These are phyloP conservation scores for Cheilosia impressa DNA, from an alignment of 2,888 invertebrate species.

Conservation along the genomic window DNA sequence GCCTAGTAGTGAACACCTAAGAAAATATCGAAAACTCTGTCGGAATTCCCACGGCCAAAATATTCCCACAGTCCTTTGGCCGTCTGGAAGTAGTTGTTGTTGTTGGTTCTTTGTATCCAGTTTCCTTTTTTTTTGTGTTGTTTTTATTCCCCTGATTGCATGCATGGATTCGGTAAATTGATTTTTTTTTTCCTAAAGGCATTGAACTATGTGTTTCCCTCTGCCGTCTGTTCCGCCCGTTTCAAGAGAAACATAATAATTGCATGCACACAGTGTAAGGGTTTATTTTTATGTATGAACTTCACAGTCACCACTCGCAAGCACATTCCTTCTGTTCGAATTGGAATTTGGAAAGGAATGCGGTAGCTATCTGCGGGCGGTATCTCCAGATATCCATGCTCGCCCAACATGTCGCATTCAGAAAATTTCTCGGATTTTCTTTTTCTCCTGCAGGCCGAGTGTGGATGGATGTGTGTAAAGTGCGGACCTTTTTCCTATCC, in stretches of 20 bases:
- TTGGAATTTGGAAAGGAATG: constrained; percentile 42
- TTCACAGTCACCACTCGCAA: neutral
- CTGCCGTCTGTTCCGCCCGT: neutral
- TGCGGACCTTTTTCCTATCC: constrained; percentile 24
- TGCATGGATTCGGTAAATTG: constrained; percentile 6
- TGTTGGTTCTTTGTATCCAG: constrained; percentile 22
- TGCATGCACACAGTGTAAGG: constrained; percentile 24
- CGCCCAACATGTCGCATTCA: constrained; percentile 77
- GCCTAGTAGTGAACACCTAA: constrained; percentile 83
- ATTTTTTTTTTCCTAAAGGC: constrained; percentile 7
- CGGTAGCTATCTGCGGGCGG: constrained; percentile 49
- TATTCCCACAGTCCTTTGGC: constrained; percentile 82
- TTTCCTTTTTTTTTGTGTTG: constrained; percentile 75
- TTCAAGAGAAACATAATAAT: constrained; percentile 42
- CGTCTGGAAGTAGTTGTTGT: constrained; percentile 63
- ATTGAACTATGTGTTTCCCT: neutral
- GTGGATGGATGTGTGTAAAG: neutral
- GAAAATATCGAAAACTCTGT: constrained; percentile 83
- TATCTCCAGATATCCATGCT: constrained; percentile 75
- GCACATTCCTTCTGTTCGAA: constrained; percentile 52
- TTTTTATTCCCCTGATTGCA: constrained; percentile 28
- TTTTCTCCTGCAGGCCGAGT: constrained; percentile 38
- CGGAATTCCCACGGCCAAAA: constrained; percentile 84
- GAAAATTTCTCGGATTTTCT: constrained; percentile 76
- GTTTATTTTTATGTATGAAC: constrained; percentile 6